Evolutionary conservation across 2,888 invertebrate species (phyloP).

Genomic region (Ferdinandea cuprea): DNA sequence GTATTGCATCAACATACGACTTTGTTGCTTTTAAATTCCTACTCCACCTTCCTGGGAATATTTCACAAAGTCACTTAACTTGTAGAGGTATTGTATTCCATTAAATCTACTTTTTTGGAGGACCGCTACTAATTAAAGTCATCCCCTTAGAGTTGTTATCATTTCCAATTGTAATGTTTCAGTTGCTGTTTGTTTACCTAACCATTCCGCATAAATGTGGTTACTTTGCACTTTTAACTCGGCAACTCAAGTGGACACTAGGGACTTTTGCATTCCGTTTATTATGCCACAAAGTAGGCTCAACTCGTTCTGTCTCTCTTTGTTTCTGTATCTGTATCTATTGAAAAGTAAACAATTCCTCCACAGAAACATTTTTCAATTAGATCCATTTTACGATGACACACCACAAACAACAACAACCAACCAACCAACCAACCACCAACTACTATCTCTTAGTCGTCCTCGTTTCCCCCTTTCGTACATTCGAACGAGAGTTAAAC

Average conservation of each 20-base stretch:
- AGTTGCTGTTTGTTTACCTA: constrained; percentile 30
- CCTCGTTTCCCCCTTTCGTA: neutral
- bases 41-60: too few species aligned
- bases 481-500: constrained; percentile 19
- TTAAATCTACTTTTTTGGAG: too few species aligned
- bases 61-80: too few species aligned
- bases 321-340: constrained; percentile 5
- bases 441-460: neutral
- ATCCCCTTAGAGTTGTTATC: neutral
- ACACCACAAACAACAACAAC: constrained; percentile 30
- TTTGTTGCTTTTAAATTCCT: too few species aligned
- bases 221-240: constrained; percentile 68
- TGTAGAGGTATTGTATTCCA: too few species aligned
- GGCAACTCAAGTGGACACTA: constrained; percentile 47
- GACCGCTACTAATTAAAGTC: neutral
- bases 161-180: neutral
- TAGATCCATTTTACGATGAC: constrained; percentile 43
- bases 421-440: constrained; percentile 23
- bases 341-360: constrained; percentile 47
- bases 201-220: constrained; percentile 56
- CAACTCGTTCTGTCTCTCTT: neutral
- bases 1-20: too few species aligned
- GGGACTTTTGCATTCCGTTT: constrained; percentile 23
- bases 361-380: constrained; percentile 37
- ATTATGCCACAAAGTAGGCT: neutral